Conservation (phyloP, 2,113 vertebrate genomes). For the Motacilla alba region DNA sequence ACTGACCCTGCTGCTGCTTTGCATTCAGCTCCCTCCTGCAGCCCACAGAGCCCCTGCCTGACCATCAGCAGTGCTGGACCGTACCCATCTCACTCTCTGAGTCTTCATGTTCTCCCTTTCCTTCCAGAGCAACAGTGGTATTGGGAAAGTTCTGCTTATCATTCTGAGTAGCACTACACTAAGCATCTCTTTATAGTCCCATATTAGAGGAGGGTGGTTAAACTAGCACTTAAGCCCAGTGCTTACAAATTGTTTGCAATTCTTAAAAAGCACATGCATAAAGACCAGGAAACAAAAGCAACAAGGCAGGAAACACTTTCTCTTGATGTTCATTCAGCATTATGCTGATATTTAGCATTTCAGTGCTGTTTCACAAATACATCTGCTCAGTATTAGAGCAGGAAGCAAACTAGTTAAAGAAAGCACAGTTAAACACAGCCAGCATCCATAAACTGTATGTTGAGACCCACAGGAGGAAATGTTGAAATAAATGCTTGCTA, state of each 20-base stretch:
- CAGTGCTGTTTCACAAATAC: background rate
- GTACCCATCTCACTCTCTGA: rapidly evolving
- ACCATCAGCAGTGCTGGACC: rapidly evolving
- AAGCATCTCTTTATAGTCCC: background rate
- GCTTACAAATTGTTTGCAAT: background rate
- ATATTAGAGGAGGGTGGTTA: background rate
- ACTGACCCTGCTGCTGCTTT: background rate
- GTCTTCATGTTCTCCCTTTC: background rate
- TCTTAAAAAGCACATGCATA: background rate
- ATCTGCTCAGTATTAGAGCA: background rate
- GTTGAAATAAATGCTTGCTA: background rate
- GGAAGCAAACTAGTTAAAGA: background rate
- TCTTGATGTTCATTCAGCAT: background rate
- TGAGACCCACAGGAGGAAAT: background rate
- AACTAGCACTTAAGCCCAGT: background rate
- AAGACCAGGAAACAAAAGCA: background rate
- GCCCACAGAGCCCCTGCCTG: background rate
- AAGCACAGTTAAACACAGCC: background rate
- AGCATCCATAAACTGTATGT: background rate
- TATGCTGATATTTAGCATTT: background rate
- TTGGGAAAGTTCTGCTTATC: background rate
- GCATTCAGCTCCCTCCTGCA: background rate
- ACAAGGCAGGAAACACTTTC: background rate
- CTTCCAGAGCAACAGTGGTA: background rate
- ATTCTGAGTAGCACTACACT: background rate